Evolutionary conservation across 1,140 invertebrate species (phyloP).

Genomic region (Geopemphigus sp.): DNA sequence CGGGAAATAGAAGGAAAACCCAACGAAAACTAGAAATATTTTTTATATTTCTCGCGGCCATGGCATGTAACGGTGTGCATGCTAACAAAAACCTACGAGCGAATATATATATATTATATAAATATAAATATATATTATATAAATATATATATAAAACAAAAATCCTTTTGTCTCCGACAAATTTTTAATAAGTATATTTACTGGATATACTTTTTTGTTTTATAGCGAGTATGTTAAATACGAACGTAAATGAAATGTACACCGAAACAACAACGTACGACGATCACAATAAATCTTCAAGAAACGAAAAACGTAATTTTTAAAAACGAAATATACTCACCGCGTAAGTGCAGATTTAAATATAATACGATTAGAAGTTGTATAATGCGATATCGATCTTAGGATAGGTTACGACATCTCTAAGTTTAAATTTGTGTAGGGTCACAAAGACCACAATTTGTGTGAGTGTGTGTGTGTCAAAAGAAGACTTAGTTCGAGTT

Average conservation of each 20-base stretch:
- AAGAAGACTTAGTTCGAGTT: too few relatives aligned
- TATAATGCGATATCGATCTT: neutral
- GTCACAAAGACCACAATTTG: too few relatives aligned
- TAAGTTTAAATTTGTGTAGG: too few relatives aligned
- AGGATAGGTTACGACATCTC: neutral
- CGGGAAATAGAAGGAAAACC: conserved; percentile 8
- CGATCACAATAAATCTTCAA: neutral
- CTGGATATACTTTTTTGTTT: neutral
- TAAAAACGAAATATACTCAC: neutral
- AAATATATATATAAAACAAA: conserved; percentile 5
- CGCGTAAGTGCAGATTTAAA: neutral
- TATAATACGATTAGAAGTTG: neutral
- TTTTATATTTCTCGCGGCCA: too few relatives aligned
- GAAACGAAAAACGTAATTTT: neutral
- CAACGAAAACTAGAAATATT: conserved; percentile 24
- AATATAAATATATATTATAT: too few relatives aligned
- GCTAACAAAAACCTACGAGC: neutral
- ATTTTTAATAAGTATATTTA: conserved; percentile 28
- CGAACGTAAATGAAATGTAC: neutral
- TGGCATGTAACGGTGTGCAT: neutral
- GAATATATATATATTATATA: too few relatives aligned
- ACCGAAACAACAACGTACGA: neutral
- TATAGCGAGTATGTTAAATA: neutral
- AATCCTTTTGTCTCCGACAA: neutral
- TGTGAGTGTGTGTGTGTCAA: too few relatives aligned